Evolutionary conservation across 2,113 vertebrate genomes (phyloP).

Genomic region (Prochilodus magdalenae): DNA sequence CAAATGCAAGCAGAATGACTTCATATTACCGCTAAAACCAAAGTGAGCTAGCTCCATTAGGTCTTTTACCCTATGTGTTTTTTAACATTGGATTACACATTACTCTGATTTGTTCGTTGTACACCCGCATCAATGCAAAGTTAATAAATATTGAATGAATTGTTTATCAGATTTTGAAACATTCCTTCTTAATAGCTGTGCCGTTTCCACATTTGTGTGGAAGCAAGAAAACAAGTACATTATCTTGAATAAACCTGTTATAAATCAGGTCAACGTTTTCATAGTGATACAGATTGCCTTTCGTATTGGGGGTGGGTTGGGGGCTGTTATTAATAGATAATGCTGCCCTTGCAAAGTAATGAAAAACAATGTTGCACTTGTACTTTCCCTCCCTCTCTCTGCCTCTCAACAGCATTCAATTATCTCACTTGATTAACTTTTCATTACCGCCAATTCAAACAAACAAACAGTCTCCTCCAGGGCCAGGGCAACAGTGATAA

Average conservation of each 20-base stretch:
- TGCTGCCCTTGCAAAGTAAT: conserved; percentile 51
- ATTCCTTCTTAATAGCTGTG: not conserved
- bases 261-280: conserved; percentile 15
- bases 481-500: conserved; percentile 62
- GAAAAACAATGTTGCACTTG: conserved; percentile 66
- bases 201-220: not conserved
- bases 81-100: not conserved
- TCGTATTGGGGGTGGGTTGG: not conserved
- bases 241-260: conserved; percentile 14
- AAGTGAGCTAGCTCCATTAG: too few relatives aligned
- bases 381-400: conserved; percentile 57
- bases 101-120: not conserved
- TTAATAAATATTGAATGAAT: not conserved
- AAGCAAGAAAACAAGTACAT: conserved; percentile 14
- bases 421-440: conserved; percentile 80
- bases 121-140: not conserved
- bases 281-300: conserved; percentile 24
- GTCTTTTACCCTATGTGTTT: too few relatives aligned
- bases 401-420: conserved; percentile 72
- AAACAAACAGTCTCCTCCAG: conserved; percentile 67
- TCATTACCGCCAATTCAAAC: conserved; percentile 68
- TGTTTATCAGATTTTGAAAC: not conserved
- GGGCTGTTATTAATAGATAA: conserved; percentile 39
- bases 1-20: too few relatives aligned
- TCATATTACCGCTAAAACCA: too few relatives aligned